phyloP scores from a whole-genome alignment of 2,113 vertebrate genomes.

The Sphyrna mokarran region DNA sequence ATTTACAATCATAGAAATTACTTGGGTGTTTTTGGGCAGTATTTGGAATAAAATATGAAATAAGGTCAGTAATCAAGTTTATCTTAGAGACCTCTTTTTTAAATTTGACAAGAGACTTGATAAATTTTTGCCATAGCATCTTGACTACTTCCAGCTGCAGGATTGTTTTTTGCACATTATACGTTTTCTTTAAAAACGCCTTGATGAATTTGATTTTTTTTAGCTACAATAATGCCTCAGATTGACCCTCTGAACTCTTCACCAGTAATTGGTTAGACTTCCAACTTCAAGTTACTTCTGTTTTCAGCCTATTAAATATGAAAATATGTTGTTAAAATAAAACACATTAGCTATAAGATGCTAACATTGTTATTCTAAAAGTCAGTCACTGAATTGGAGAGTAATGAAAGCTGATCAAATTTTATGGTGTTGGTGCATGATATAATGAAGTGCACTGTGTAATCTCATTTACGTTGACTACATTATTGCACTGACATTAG shows the following conservation, averaged over 20 bases:
- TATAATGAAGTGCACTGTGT: neutral
- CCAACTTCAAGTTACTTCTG: neutral
- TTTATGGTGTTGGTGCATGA: neutral
- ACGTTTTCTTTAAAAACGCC: neutral
- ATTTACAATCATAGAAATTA: neutral
- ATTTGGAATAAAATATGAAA: neutral
- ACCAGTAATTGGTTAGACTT: neutral
- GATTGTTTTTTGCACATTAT: neutral
- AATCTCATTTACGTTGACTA: neutral
- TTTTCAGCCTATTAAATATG: neutral
- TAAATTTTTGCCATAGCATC: neutral
- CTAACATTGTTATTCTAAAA: neutral
- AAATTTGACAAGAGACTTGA: neutral
- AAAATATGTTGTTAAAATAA: neutral
- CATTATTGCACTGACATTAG: neutral
- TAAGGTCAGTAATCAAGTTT: neutral
- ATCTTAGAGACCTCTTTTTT: neutral
- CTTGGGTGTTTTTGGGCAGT: neutral
- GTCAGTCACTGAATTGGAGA: neutral
- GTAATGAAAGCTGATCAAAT: neutral
- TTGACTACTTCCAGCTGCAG: neutral
- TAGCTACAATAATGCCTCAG: neutral
- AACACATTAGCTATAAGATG: neutral
- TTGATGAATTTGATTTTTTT: neutral
- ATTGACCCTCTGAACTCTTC: neutral